A percentile compares a stretch with the other conserved stretches of the same genome.
Evolutionary conservation across 2,888 invertebrate genomes (phyloP).

Genomic region (Yponomeuta plumbellus): DNA sequence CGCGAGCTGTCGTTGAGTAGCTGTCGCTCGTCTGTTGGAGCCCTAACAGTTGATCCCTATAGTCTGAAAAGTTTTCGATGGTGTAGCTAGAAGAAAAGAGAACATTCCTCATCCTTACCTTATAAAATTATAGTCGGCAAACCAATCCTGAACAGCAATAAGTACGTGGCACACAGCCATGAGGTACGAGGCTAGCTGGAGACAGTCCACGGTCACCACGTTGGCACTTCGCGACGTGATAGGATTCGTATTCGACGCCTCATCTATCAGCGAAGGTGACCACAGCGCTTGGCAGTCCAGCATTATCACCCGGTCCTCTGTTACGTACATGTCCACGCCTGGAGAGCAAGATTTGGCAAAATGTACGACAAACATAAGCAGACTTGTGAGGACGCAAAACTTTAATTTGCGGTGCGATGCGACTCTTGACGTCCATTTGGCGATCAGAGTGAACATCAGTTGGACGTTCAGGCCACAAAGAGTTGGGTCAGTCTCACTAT

Average conservation of each 20-base stretch:
- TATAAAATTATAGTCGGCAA: conserved; percentile 87
- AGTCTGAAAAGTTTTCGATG: neutral
- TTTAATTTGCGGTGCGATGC: no score
- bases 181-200: conserved; percentile 89
- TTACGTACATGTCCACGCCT: conserved; percentile 85
- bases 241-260: conserved; percentile 62
- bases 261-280: conserved; percentile 84
- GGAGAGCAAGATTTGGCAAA: conserved; percentile 24
- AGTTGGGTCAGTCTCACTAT: no score
- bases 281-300: conserved; percentile 91
- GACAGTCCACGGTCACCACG: conserved; percentile 80
- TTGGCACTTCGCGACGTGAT: conserved; percentile 71
- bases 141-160: conserved; percentile 92
- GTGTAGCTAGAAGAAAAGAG: neutral
- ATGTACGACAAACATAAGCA: no score
- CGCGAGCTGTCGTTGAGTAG: no score
- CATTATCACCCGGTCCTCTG: conserved; percentile 85
- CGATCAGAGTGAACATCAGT: no score
- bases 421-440: no score
- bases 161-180: conserved; percentile 94
- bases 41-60: neutral
- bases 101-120: conserved; percentile 61
- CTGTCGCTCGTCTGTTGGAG: no score
- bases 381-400: no score
- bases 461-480: no score